Percentiles rank a stretch among this genome's conserved stretches.
phyloP scores from a whole-genome alignment of 2,113 vertebrate species.

The Cichladusa arquata region DNA sequence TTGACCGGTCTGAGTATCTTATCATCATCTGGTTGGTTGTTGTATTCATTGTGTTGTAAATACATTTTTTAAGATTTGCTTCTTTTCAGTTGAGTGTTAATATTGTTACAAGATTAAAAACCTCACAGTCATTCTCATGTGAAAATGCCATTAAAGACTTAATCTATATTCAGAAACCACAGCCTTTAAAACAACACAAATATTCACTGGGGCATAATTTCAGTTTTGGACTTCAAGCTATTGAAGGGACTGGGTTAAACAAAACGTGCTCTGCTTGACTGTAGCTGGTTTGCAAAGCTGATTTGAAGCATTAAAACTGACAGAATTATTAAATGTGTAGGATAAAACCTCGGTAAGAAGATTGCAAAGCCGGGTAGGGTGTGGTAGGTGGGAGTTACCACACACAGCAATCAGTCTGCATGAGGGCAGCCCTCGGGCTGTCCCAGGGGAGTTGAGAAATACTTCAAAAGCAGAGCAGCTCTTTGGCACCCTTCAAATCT shows the following conservation, averaged over 20 bases:
- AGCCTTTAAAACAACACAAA: not conserved
- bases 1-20: not conserved
- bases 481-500: not conserved
- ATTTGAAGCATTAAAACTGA: not conserved
- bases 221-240: not conserved
- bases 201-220: not conserved
- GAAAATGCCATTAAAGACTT: not conserved
- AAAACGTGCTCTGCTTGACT: not conserved
- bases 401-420: not conserved
- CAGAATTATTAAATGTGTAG: not conserved
- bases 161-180: not conserved
- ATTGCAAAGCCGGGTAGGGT: not conserved
- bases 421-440: not conserved
- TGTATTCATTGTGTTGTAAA: not conserved
- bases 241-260: not conserved
- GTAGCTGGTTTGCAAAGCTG: not conserved
- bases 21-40: not conserved
- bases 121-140: not conserved
- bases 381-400: accelerated
- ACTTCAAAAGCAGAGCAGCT: not conserved
- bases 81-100: not conserved
- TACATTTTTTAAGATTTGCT: not conserved
- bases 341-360: not conserved
- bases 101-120: not conserved
- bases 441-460: not conserved